Percentiles rank a stretch among this genome's conserved stretches.
Conservation (phyloP, 2,113 vertebrate genomes). For the Thomomys bottae region DNA sequence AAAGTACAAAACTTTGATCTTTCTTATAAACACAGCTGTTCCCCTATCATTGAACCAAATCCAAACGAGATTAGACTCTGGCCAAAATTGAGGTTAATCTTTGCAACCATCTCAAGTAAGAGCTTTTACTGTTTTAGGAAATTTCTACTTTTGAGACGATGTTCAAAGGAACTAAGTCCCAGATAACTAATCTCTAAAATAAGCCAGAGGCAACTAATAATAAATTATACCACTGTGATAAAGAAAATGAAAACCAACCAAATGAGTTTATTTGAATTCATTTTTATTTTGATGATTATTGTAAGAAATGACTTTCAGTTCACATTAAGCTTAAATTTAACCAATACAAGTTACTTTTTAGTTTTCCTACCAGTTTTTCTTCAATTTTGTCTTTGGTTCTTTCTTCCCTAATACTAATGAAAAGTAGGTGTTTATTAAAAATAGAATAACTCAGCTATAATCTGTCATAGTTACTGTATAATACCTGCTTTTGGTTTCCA, state of each 20-base stretch:
- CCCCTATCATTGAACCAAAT: constrained; percentile 56
- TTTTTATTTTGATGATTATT: constrained; percentile 35
- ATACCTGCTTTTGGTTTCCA: constrained; percentile 41
- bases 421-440: constrained; percentile 39
- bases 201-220: constrained; percentile 46
- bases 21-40: constrained; percentile 68
- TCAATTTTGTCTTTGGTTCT: constrained; percentile 42
- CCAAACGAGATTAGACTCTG: constrained; percentile 61
- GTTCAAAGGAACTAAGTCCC: constrained; percentile 53
- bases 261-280: constrained; percentile 39
- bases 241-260: constrained; percentile 43
- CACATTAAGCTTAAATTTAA: constrained; percentile 50
- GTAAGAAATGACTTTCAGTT: constrained; percentile 42
- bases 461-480: constrained; percentile 37
- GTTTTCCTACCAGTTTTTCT: background rate
- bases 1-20: constrained; percentile 70
- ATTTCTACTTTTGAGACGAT: constrained; percentile 61
- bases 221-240: constrained; percentile 49
- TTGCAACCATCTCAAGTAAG: constrained; percentile 60
- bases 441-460: constrained; percentile 8
- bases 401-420: constrained; percentile 38
- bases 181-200: constrained; percentile 42
- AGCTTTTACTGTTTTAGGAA: constrained; percentile 72
- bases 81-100: constrained; percentile 61
- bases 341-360: constrained; percentile 37